Evolutionary conservation across 2,888 invertebrate genomes (phyloP), one percentile per base, ranked within the genome.

Genomic region (Phortica magna): DNA sequence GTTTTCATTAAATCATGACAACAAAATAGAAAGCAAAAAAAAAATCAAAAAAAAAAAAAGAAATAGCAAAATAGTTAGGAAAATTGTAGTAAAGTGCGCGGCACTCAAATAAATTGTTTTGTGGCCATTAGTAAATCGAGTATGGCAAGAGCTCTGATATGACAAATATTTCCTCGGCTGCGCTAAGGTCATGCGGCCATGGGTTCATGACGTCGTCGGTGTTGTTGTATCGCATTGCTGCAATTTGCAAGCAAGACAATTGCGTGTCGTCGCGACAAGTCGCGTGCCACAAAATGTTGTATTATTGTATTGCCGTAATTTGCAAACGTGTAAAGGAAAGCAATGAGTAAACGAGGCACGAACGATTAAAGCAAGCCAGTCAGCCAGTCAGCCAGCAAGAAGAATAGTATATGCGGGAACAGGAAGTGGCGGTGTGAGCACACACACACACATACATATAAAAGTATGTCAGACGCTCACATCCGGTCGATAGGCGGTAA

Each of bases 401-500:
- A 14, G 48, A 2, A 48, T 48, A 6, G 14, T 2, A 48, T 48
- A 14, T 5, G 14, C 10, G 2, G 14, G 5, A 14, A 48, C 2
- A 9, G 12, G 53, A 10, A 53, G 53, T 53, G n/a, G n/a, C 3
- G 2, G 53, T 5, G 53, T 53, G 53, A 53, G n/a, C n/a, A 53
- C 10, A n/a, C 12, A 7, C 10, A 53, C 10, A 53, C n/a, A 53
- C 53, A 22, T 61, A 61, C 17, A 61, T 17, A 17, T 19, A 61
- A 61, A 61, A 61, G 61, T n/a, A 14, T 43, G 48, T 10, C 9
- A 17, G 17, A 19, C 55, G 71, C 53, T 55, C 55, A 71, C 31
- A 22, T 53, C 71, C 71, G 71, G 71, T 71, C 71, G 71, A 71
- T 71, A 71, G 71, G 14, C 41, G 55, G 9, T 22, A n/a, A 42